These are phyloP conservation scores for Channa maculata DNA, from an alignment of 2,113 vertebrate genomes.

Conservation along the genomic window DNA sequence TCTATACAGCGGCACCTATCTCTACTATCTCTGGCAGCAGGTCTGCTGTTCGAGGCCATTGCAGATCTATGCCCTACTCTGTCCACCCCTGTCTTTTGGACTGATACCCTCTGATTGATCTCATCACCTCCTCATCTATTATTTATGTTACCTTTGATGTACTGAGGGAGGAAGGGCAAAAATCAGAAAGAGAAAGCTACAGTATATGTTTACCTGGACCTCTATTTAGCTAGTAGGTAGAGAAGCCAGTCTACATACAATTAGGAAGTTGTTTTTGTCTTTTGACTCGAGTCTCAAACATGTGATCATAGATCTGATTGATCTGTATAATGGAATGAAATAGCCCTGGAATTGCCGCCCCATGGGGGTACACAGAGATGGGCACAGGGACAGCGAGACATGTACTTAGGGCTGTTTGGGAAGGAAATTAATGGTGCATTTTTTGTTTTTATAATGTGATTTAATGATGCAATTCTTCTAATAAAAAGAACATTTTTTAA, in stretches of 20 bases:
- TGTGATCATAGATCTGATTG: constrained; percentile 89
- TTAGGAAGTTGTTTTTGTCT: constrained; percentile 91
- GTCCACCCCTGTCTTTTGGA: constrained; percentile 74
- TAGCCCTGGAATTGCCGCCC: constrained; percentile 89
- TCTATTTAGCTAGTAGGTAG: constrained; percentile 47
- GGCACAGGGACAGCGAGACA: constrained; percentile 91
- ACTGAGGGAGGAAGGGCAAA: constrained; percentile 61
- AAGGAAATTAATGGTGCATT: constrained; percentile 99
- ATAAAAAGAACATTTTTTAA: constrained; percentile 92
- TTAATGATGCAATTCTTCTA: constrained; percentile 99
- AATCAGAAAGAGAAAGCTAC: constrained; percentile 54
- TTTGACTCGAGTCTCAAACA: constrained; percentile 82
- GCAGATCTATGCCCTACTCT: constrained; percentile 65
- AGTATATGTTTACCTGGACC: neutral
- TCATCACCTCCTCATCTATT: constrained; percentile 74
- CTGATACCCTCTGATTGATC: constrained; percentile 80
- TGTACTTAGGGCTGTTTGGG: constrained; percentile 97
- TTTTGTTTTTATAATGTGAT: constrained; percentile 99
- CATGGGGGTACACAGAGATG: constrained; percentile 91
- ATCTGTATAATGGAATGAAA: constrained; percentile 94
- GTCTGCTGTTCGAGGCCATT: constrained; percentile 54
- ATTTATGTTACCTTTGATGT: constrained; percentile 71
- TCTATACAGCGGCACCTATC: constrained; percentile 58
- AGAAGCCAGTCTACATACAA: constrained; percentile 81
- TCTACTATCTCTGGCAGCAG: constrained; percentile 62